Conservation (phyloP, 37 sponge, comb jelly and placozoan genomes). For the Aplysina aerophoba region DNA sequence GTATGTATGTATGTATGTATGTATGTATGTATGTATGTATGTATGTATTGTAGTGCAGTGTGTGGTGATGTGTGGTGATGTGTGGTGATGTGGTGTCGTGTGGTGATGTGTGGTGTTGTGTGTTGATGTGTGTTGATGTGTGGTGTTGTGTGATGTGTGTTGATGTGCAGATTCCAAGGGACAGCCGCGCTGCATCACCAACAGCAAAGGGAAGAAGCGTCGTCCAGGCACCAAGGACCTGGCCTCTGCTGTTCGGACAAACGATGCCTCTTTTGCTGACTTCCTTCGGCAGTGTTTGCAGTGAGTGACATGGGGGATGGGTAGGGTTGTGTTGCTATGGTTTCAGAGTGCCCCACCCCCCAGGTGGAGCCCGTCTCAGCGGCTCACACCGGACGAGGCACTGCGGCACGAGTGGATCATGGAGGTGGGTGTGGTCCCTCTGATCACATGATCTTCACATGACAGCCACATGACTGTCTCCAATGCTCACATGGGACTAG, state of each 20-base stretch:
- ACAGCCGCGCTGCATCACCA: slow-evolving; percentile 70
- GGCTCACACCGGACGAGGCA: slow-evolving; percentile 82
- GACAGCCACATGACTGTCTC: no score
- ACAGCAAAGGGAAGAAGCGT: slow-evolving; percentile 80
- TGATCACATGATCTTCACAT: no score
- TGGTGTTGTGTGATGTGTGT: background rate
- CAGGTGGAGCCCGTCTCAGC: slow-evolving; percentile 68
- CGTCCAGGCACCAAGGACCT: slow-evolving; percentile 74
- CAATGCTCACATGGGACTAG: no score
- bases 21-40: background rate
- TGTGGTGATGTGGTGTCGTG: slow-evolving; percentile 29
- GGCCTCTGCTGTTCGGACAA: slow-evolving; percentile 64
- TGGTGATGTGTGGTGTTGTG: background rate
- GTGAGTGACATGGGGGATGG: background rate
- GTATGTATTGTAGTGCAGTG: background rate
- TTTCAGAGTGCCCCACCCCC: background rate
- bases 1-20: background rate
- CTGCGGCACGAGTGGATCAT: slow-evolving; percentile 85
- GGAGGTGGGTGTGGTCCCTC: slow-evolving; percentile 47
- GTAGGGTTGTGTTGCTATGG: background rate
- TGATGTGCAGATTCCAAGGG: slow-evolving; percentile 76
- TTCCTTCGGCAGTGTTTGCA: slow-evolving; percentile 84
- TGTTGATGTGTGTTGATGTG: slow-evolving; percentile 8
- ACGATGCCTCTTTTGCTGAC: slow-evolving; percentile 81
- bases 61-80: slow-evolving; percentile 1